A percentile compares a stretch with the other conserved stretches of the same genome.
These are phyloP conservation scores for Chrysolina haemoptera DNA, from an alignment of 2,888 invertebrate species.

Conservation along the genomic window DNA sequence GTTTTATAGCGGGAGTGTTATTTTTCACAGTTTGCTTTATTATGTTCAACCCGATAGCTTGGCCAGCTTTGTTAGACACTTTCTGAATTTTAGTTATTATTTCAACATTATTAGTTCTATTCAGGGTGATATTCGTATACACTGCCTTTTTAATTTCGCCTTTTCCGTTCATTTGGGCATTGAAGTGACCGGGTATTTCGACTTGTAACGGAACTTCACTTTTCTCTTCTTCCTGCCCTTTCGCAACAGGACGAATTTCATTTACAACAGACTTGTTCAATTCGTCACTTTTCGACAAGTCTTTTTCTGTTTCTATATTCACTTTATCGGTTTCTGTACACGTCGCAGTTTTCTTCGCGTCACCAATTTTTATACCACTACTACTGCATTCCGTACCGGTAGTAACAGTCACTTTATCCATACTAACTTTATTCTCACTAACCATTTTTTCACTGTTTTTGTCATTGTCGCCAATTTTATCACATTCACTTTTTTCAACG, in stretches of 20 bases:
- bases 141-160: conserved; percentile 48
- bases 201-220: conserved; percentile 42
- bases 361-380: background rate
- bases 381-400: conserved; percentile 15
- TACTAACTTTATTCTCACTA: conserved; percentile 28
- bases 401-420: conserved; percentile 19
- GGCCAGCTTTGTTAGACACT: conserved; percentile 64
- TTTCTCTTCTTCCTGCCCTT: background rate
- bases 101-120: conserved; percentile 64
- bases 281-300: background rate
- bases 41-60: conserved; percentile 63
- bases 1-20: conserved; percentile 33
- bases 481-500: conserved; percentile 36
- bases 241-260: background rate
- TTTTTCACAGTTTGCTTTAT: conserved; percentile 63
- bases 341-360: background rate
- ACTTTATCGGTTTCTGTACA: conserved; percentile 15
- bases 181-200: conserved; percentile 53
- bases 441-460: conserved; percentile 30
- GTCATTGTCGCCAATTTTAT: conserved; percentile 32
- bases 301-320: conserved; percentile 27
- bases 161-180: conserved; percentile 43
- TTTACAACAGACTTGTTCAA: background rate
- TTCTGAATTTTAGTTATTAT: conserved; percentile 66
- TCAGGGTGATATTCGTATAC: conserved; percentile 64